These are phyloP conservation scores for Alca torda DNA, from an alignment of 2,797 vertebrate species.

Conservation along the genomic window DNA sequence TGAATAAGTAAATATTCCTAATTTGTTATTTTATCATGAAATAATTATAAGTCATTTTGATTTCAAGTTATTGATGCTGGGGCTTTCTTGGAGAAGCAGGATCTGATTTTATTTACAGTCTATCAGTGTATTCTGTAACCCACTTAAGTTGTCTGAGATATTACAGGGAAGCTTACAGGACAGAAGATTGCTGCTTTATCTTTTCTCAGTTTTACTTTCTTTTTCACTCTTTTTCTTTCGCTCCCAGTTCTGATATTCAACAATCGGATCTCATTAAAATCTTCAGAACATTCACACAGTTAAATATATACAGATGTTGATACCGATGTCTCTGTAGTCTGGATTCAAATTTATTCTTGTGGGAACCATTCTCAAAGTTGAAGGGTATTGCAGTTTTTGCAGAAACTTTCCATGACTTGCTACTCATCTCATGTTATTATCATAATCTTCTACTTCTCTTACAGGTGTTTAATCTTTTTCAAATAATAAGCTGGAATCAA, in stretches of 20 bases:
- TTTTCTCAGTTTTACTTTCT: not conserved
- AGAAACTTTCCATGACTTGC: not conserved
- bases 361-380: not conserved
- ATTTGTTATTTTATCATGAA: not conserved
- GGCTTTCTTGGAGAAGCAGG: not conserved
- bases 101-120: not conserved
- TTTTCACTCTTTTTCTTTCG: not conserved
- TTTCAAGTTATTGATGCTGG: not conserved
- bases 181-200: not conserved
- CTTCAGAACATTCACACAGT: not conserved
- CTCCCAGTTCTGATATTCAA: not conserved
- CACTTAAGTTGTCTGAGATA: not conserved
- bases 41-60: not conserved
- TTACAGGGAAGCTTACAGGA: not conserved
- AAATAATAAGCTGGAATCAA: not conserved
- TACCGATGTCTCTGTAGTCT: not conserved
- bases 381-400: not conserved
- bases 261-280: not conserved
- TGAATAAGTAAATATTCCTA: not conserved
- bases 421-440: not conserved
- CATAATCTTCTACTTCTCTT: not conserved
- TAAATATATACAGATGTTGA: not conserved
- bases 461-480: not conserved
- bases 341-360: not conserved
- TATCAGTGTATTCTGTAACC: not conserved